Evolutionary conservation across 1,140 invertebrate genomes (phyloP), one percentile per base, ranked within the genome.

Genomic region (Drosophila hydei): DNA sequence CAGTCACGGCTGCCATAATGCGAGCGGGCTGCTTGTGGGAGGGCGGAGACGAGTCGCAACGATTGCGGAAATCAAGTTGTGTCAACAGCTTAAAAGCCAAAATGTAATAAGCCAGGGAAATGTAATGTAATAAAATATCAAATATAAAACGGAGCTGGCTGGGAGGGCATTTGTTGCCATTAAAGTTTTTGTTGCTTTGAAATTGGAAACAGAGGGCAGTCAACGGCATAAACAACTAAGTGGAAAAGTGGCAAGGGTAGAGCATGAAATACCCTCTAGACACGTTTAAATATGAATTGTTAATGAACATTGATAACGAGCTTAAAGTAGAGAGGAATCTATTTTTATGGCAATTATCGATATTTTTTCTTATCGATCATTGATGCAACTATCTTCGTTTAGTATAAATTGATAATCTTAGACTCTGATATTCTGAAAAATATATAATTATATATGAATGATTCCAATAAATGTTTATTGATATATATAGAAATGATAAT

Each of bases 111-210:
- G 83, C 83, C 83, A 89, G 84, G 75, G 83, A 89, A 88, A 89
- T 88, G 84, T 89, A 88, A 88, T 79, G 83, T 87, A 88, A 88
- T 89, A 89, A 89, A 88, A 89, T 88, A 88, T 89, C 84, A 88
- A 88, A 89, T 84, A 89, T 79, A 87, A 73, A 83, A 79, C 60
- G 72, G 40, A 62, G 60, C 70, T 64, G 71, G 64, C 68, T 33
- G 61, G 67, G 72, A 62, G 47, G 72, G 65, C 78, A 75, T 81
- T 88, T 88, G 78, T 83, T 83, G 83, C 83, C 78, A 83, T 88
- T 83, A 88, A 88, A 88, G 83, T 88, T 62, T 63, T 59, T 42
- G 38, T 58, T 73, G 63, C 79, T 89, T 89, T 88, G 64, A 72
- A 83, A 83, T 79, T 75, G 75, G 63, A 72, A 72, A 61, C 77